These are phyloP conservation scores for Meghimatium bilineatum DNA, from an alignment of 2,888 invertebrate genomes.

Conservation along the genomic window DNA sequence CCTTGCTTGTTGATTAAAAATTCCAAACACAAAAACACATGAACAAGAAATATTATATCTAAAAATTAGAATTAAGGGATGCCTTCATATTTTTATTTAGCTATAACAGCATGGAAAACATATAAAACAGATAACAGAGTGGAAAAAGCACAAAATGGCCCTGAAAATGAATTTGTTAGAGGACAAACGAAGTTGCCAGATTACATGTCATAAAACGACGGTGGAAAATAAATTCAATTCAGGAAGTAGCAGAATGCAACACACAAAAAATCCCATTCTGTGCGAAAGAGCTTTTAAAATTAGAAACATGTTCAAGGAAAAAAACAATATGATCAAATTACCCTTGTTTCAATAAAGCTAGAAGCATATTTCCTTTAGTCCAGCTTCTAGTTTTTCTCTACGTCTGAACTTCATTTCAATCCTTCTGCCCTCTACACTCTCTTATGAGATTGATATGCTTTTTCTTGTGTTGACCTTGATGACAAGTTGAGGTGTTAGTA, in stretches of 20 bases:
- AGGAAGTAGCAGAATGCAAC: slow-evolving; percentile 10
- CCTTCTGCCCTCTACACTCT: no score
- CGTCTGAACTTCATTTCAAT: neutral
- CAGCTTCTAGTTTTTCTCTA: neutral
- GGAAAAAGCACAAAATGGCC: neutral
- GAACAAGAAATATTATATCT: slow-evolving; percentile 1
- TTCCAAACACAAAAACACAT: slow-evolving; percentile 6
- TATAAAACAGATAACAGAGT: neutral
- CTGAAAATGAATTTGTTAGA: slow-evolving; percentile 18
- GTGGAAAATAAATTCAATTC: slow-evolving; percentile 23
- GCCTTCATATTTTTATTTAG: neutral
- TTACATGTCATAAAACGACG: slow-evolving; percentile 20
- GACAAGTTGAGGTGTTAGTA: neutral
- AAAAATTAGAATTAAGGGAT: slow-evolving; percentile 6
- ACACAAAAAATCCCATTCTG: neutral
- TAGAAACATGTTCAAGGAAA: slow-evolving; percentile 10
- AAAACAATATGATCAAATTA: slow-evolving; percentile 33
- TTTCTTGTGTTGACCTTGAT: neutral
- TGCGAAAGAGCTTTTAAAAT: slow-evolving; percentile 24
- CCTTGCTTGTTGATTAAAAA: slow-evolving; percentile 3
- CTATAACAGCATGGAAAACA: neutral
- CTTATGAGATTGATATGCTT: neutral
- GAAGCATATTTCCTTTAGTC: slow-evolving; percentile 8
- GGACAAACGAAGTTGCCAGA: slow-evolving; percentile 8
- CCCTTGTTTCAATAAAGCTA: neutral